phyloP scores from a whole-genome alignment of 1,140 invertebrate genomes.

The Tetragonula clypearis region DNA sequence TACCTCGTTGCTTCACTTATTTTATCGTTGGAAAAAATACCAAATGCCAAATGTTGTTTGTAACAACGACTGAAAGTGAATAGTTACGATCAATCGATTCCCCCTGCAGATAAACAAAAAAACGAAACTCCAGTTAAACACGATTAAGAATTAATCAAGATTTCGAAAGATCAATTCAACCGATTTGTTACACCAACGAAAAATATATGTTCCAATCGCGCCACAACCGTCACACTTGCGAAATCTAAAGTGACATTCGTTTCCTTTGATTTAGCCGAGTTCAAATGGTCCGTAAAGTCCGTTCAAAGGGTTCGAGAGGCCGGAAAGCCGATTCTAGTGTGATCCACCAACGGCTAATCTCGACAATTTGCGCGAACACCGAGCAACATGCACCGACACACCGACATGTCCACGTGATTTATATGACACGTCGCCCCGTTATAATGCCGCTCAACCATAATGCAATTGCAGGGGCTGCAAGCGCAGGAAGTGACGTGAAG shows the following conservation, averaged over 20 bases:
- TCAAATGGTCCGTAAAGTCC: not conserved
- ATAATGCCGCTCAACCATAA: conserved; percentile 62
- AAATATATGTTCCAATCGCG: not conserved
- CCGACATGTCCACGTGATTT: conserved; percentile 61
- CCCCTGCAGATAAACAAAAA: too few species aligned
- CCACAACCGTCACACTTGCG: not conserved
- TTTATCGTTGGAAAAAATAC: too few species aligned
- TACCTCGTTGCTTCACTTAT: too few species aligned
- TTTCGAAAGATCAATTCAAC: not conserved
- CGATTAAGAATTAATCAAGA: too few species aligned
- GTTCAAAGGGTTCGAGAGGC: conserved; percentile 2
- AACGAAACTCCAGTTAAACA: too few species aligned
- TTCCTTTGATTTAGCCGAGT: conserved; percentile 28
- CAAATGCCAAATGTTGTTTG: too few species aligned
- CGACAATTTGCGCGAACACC: conserved; percentile 66
- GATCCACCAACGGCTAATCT: conserved; percentile 68
- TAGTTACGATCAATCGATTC: too few species aligned
- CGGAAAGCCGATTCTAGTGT: conserved; percentile 49
- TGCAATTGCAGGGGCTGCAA: conserved; percentile 54
- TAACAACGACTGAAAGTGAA: too few species aligned
- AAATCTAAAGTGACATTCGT: conserved; percentile 7
- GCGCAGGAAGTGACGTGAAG: conserved; percentile 63
- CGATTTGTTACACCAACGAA: not conserved
- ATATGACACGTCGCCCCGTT: conserved; percentile 64
- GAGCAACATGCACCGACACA: conserved; percentile 43